Conservation (phyloP, 1,140 invertebrate species). For the Halyomorpha halys region DNA sequence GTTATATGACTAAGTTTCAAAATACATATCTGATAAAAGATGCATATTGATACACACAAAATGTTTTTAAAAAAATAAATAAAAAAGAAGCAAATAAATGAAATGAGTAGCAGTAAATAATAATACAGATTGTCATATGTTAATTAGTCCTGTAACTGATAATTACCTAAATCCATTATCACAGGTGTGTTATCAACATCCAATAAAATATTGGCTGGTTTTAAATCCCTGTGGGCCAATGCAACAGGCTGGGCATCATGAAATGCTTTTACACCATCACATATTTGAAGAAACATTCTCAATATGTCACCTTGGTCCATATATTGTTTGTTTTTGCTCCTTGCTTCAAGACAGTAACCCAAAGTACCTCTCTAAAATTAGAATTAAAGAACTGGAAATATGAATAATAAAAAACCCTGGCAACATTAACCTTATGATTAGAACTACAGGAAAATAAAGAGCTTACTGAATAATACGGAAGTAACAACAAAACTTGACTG, state of each 20-base stretch:
- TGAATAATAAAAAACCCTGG: background rate
- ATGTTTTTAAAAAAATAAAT: no score
- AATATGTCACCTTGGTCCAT: conserved; percentile 54
- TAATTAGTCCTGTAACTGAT: background rate
- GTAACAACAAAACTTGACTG: conserved; percentile 62
- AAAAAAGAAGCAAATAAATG: no score
- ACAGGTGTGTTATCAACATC: conserved; percentile 58
- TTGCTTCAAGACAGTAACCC: conserved; percentile 52
- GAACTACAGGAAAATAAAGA: background rate
- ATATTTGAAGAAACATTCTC: conserved; percentile 60
- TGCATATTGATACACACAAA: no score
- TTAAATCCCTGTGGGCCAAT: conserved; percentile 72
- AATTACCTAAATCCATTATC: conserved; percentile 69
- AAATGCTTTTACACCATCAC: conserved; percentile 62
- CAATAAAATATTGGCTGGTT: conserved; percentile 72
- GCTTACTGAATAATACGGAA: conserved; percentile 65
- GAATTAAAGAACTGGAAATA: background rate
- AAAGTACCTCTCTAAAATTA: conserved; percentile 58
- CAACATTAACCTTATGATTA: background rate
- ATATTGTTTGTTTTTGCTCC: conserved; percentile 47
- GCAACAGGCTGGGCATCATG: conserved; percentile 62
- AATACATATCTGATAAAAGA: no score
- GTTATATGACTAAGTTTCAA: no score
- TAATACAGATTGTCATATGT: no score
- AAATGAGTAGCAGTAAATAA: no score